Evolutionary conservation across 2,888 invertebrate species (phyloP).

Genomic region (Caenorhabditis sulstoni): DNA sequence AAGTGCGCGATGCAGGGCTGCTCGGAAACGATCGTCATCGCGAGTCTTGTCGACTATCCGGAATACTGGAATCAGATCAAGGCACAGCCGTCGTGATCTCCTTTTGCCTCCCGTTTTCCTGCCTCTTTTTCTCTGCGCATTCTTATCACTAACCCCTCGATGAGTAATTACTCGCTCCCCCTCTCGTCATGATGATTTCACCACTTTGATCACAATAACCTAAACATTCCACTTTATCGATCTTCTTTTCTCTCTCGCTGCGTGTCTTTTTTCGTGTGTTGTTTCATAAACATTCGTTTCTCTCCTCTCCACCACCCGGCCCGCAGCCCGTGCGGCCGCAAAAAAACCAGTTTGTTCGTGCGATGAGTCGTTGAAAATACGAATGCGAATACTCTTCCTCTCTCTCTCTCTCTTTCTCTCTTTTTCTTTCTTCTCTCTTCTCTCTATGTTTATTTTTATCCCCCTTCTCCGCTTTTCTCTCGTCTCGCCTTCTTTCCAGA

Average conservation of each 20-base stretch:
- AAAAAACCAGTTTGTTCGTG: conserved; percentile 43
- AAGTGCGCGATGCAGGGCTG: conserved; percentile 55
- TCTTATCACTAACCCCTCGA: background rate
- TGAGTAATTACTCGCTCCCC: background rate
- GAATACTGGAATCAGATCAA: conserved; percentile 45
- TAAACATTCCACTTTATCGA: background rate
- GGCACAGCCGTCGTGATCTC: conserved; percentile 11
- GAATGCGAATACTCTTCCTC: conserved; percentile 35
- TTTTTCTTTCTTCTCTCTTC: background rate
- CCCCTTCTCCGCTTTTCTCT: background rate
- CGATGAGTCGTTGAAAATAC: conserved; percentile 50
- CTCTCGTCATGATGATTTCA: conserved; percentile 10
- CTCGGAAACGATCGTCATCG: conserved; percentile 23
- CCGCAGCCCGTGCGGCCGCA: conserved; percentile 23
- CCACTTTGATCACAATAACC: background rate
- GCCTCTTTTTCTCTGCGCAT: background rate
- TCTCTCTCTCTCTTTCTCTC: conserved; percentile 12
- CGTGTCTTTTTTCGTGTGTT: conserved; percentile 4
- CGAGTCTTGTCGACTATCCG: conserved; percentile 32
- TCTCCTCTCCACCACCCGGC: conserved; percentile 17
- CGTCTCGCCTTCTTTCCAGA: conserved; percentile 3
- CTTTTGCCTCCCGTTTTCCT: background rate
- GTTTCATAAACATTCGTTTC: conserved; percentile 52
- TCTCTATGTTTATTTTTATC: background rate
- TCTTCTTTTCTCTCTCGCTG: conserved; percentile 6